phyloP scores from a whole-genome alignment of 2,888 invertebrate species.

The Rhyacophila evoluta region DNA sequence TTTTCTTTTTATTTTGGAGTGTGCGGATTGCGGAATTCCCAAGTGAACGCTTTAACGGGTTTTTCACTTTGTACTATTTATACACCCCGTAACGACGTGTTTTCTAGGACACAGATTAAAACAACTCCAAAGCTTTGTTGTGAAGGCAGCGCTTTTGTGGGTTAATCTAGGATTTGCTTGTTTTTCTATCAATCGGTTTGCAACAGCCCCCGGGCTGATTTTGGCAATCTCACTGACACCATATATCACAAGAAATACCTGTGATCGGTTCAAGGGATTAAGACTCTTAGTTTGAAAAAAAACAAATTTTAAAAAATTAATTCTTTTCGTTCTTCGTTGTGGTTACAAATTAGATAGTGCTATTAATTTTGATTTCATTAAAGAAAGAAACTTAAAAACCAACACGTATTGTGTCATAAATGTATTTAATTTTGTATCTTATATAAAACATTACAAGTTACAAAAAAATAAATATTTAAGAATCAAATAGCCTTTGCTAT shows the following conservation, averaged over 20 bases:
- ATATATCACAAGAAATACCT: neutral
- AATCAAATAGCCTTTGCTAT: too few relatives aligned
- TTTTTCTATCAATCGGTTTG: conserved; percentile 45
- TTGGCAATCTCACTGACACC: conserved; percentile 7
- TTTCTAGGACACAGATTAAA: conserved; percentile 32
- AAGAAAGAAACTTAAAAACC: too few relatives aligned
- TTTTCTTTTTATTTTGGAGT: conserved; percentile 30
- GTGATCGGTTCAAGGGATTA: conserved; percentile 14
- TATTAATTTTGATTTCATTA: too few relatives aligned
- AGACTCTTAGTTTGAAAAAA: neutral
- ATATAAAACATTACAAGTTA: too few relatives aligned
- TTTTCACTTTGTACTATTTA: conserved; percentile 28
- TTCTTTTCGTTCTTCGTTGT: too few relatives aligned
- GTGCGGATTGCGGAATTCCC: conserved; percentile 37
- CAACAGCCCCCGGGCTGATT: neutral
- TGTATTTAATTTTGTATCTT: too few relatives aligned
- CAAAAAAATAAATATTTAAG: too few relatives aligned
- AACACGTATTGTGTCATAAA: too few relatives aligned
- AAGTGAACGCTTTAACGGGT: conserved; percentile 38
- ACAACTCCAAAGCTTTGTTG: conserved; percentile 25
- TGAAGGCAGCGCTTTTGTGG: conserved; percentile 31
- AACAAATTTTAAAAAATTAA: neutral
- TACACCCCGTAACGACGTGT: conserved; percentile 29
- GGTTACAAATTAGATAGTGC: too few relatives aligned
- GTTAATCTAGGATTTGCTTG: conserved; percentile 51